Evolutionary conservation across 2,888 invertebrate species (phyloP).

Genomic region (Barypeithes pellucidus): DNA sequence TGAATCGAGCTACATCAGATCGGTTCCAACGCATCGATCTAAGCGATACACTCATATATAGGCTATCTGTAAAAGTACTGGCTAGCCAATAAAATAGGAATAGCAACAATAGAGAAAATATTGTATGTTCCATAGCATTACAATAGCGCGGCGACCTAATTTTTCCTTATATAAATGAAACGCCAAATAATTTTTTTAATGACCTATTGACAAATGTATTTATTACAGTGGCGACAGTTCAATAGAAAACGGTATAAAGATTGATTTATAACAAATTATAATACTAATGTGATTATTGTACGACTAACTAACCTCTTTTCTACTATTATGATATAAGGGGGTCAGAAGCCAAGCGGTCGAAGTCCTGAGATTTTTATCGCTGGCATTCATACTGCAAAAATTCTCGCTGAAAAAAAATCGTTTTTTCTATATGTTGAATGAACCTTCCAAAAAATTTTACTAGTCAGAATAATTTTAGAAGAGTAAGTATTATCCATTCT

Average conservation of each 20-base stretch:
- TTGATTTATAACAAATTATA: conserved; percentile 30
- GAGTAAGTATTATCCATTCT: too few relatives aligned
- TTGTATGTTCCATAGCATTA: conserved; percentile 23
- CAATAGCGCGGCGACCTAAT: conserved; percentile 35
- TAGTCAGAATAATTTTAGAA: too few relatives aligned
- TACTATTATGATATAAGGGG: background rate
- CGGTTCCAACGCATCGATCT: too few relatives aligned
- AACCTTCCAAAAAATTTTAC: too few relatives aligned
- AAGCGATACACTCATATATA: background rate
- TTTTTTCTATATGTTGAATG: too few relatives aligned
- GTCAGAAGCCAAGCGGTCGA: too few relatives aligned
- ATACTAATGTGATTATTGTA: conserved; percentile 8
- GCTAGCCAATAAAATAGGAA: conserved; percentile 13
- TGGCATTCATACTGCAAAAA: too few relatives aligned
- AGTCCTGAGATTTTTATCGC: too few relatives aligned
- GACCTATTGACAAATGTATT: conserved; percentile 37
- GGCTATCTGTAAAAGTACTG: conserved; percentile 33
- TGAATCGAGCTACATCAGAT: too few relatives aligned
- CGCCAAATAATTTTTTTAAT: conserved; percentile 31
- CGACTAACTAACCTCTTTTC: conserved; percentile 2
- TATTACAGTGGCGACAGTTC: conserved; percentile 33
- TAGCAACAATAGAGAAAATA: conserved; percentile 30
- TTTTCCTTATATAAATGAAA: conserved; percentile 44
- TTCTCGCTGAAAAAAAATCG: too few relatives aligned
- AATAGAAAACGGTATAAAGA: conserved; percentile 31